These are phyloP conservation scores for Beris chalybata DNA, from an alignment of 2,888 invertebrate genomes.

Conservation along the genomic window DNA sequence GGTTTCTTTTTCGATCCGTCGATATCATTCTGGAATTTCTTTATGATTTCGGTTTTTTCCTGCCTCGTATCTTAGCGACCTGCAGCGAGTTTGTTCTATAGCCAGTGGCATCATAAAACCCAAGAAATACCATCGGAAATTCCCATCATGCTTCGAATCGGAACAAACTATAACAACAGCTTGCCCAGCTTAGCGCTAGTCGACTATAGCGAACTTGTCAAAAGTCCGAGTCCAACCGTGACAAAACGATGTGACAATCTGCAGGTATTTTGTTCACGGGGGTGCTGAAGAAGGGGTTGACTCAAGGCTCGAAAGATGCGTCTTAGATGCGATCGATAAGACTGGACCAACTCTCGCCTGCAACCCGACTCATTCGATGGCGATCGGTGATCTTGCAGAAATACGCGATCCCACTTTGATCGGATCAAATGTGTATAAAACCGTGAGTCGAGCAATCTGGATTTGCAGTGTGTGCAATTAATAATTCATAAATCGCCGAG, in stretches of 20 bases:
- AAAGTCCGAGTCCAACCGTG: slow-evolving; percentile 13
- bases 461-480: slow-evolving; percentile 21
- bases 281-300: not conserved
- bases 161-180: not conserved
- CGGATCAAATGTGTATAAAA: not conserved
- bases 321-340: slow-evolving; percentile 20
- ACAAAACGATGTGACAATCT: slow-evolving; percentile 30
- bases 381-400: slow-evolving; percentile 10
- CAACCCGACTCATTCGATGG: not conserved
- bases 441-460: not conserved
- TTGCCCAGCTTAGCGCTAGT: too few relatives aligned
- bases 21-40: too few relatives aligned
- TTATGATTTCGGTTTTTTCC: too few relatives aligned
- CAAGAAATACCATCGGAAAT: slow-evolving; percentile 9
- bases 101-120: too few relatives aligned
- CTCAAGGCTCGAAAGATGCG: slow-evolving; percentile 17
- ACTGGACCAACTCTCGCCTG: not conserved
- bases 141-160: slow-evolving; percentile 14
- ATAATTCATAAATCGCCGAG: slow-evolving; percentile 28
- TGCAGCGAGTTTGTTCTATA: too few relatives aligned
- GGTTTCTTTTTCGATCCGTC: slow-evolving; percentile 13
- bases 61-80: too few relatives aligned
- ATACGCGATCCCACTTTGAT: slow-evolving; percentile 5
- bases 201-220: slow-evolving; percentile 8
- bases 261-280: slow-evolving; percentile 24